Evolutionary conservation across 2,797 vertebrate genomes (phyloP), one percentile per base, ranked within the genome.

Genomic region (Rhadinocentrus ornatus): DNA sequence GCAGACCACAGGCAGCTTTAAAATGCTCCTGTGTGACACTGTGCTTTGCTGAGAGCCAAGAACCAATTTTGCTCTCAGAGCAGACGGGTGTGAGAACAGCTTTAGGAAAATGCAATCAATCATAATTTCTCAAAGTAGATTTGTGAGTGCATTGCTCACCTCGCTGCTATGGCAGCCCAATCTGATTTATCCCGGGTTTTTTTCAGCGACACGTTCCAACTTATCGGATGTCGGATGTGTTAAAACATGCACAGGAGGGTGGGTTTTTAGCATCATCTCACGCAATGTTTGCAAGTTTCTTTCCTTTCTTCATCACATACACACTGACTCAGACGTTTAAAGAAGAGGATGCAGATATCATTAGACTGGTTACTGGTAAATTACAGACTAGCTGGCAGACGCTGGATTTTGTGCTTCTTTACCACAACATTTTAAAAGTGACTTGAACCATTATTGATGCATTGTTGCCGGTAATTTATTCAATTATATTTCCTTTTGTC

Each of bases 21-120:
- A 78, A 84, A 84, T 48, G 71, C 54, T 68, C 72, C 59, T 73
- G 61, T 76, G 69, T 77, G 70, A 86, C 75, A 78, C 11, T 39
- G 6, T 60, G 65, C 57, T 53, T 62, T 50, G 67, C 53, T 73
- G 31, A 41, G 22, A 84, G 83, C 83, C 65, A 37, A 67, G 65
- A 75, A 62, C 61, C 68, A 83, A 76, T 87, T 84, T 63, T 61
- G 58, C 46, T 35, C 62, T 70, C 16, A 9, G 52, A 67, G 58
- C 59, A 24, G 71, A 37, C 64, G 4, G 1, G 62, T 60, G 56
- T 57, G 16, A 80, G 73, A 75, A 71, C 56, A 0, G 58, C 81
- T 80, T 69, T 60, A 24, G 65, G 78, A 76, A 79, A 72, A 73
- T 54, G 61, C 75, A 85, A 90, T 91, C 81, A 83, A 86, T 91